Conservation (phyloP, 2,113 vertebrate species). For the Murina feae region DNA sequence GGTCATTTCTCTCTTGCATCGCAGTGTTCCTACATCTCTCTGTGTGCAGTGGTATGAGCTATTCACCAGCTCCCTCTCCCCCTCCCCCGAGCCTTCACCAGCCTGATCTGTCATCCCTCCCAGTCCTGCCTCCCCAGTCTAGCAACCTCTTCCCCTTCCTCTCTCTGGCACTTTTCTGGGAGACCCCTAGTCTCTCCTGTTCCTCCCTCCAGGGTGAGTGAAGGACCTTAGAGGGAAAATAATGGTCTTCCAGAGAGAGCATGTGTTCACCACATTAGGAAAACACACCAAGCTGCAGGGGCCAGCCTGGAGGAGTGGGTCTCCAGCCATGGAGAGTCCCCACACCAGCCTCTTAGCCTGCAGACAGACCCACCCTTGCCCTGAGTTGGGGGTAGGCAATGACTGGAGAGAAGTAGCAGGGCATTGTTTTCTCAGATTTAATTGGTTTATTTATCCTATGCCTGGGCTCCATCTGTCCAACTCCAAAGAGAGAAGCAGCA, state of each 20-base stretch:
- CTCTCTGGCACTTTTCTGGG: background rate
- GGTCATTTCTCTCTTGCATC: background rate
- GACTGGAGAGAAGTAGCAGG: slow-evolving; percentile 62
- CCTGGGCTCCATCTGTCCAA: slow-evolving; percentile 81
- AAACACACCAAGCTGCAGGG: slow-evolving; percentile 83
- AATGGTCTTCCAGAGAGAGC: slow-evolving; percentile 87
- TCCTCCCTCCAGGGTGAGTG: slow-evolving; percentile 34
- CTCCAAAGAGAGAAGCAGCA: slow-evolving; percentile 75
- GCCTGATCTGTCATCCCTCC: background rate
- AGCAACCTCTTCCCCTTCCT: background rate
- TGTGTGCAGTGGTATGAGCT: background rate
- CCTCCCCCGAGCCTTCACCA: background rate
- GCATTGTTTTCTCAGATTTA: slow-evolving; percentile 91
- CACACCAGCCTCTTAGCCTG: slow-evolving; percentile 27
- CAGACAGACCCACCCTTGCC: slow-evolving; percentile 66
- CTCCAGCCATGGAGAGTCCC: slow-evolving; percentile 41
- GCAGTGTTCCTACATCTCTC: background rate
- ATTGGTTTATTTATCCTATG: slow-evolving; percentile 90
- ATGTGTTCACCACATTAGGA: slow-evolving; percentile 95
- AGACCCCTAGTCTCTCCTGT: slow-evolving; percentile 50
- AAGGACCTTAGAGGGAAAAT: slow-evolving; percentile 88
- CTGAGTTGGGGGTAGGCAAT: slow-evolving; percentile 73
- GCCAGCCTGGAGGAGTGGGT: slow-evolving; percentile 70
- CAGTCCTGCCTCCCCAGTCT: background rate
- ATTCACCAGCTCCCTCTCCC: background rate